These are phyloP conservation scores for Holcopasites calliopsidis DNA, from an alignment of 1,140 invertebrate genomes.

Conservation along the genomic window DNA sequence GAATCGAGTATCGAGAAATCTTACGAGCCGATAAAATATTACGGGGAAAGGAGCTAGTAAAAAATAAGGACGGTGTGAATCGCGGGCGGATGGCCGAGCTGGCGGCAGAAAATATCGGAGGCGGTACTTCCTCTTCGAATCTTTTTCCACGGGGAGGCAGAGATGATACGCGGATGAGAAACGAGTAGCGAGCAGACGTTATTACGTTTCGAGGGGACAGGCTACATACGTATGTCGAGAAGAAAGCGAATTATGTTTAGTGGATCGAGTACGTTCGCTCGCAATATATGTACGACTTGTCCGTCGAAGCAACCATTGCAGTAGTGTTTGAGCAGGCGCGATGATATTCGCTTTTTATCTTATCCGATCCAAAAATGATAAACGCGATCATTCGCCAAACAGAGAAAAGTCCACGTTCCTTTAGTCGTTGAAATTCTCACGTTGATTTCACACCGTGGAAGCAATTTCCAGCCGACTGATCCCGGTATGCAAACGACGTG, in stretches of 20 bases:
- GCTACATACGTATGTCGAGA: neutral
- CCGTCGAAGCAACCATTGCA: neutral
- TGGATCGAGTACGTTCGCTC: neutral
- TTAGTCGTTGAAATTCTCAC: neutral
- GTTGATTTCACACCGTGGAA: neutral
- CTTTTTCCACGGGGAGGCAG: neutral
- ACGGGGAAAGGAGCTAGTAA: neutral
- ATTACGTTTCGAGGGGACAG: neutral
- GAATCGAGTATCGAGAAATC: too few species aligned
- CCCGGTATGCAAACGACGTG: neutral
- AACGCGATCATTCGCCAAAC: too few species aligned
- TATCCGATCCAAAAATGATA: too few species aligned
- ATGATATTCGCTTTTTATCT: too few species aligned
- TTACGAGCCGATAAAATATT: neutral
- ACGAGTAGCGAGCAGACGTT: slow-evolving; percentile 9
- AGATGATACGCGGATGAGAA: neutral
- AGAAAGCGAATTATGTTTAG: slow-evolving; percentile 10
- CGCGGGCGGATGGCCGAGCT: neutral
- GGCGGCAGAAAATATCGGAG: neutral
- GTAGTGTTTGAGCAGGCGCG: too few species aligned
- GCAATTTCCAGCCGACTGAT: neutral
- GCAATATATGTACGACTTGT: neutral
- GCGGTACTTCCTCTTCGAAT: neutral
- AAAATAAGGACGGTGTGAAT: too few species aligned
- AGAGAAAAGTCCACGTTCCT: too few species aligned